Evolutionary conservation across 2,888 invertebrate species (phyloP), one percentile per base, ranked within the genome.

Genomic region (Drosophila kambysellisi): DNA sequence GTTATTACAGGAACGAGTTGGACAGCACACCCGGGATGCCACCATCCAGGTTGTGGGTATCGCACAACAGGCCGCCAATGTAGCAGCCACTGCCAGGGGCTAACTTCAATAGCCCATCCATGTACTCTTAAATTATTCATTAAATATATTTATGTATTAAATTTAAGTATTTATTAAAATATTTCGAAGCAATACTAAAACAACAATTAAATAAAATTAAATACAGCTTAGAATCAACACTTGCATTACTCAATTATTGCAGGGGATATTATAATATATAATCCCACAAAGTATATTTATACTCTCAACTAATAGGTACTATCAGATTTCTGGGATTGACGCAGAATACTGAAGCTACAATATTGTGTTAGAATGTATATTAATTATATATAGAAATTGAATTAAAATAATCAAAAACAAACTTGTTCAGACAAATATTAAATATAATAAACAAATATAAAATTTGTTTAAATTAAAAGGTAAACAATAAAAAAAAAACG

Each of bases 21-120:
- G 79, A 2, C 91, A 92, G 37, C 85, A 91, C 63, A 85, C 91
- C 25, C 79, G 92, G 7, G 91, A 92, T 84, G 92, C 92, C 51
- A 71, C 83, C 15, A 91, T 92, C 12, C 83, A 92, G 58, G 72
- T 67, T 6, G 43, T 92, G 29, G 86, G 79, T 4, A 67, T 92
- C 11, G 92, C 91, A 2, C 91, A 91, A 29, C 83, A 87, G 63
- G 91, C 90, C 0, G 91, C 91, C 3, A 88, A 89, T 82, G 91
- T 92, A 5, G 92, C 86, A 6, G 91, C 89, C 46, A 91, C 90
- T 9, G 66, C 71, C 5, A 78, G 78, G 9, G 88, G 89, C 8
- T 87, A 54, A 25, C 1, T n/a, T 29, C 46, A 25, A 15, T 46
- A 12, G 7, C 4, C 46, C 0, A 0, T 0, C 1, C 2, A 12